These are phyloP conservation scores for Globia sparganii DNA, from an alignment of 2,888 invertebrate species.

Conservation along the genomic window DNA sequence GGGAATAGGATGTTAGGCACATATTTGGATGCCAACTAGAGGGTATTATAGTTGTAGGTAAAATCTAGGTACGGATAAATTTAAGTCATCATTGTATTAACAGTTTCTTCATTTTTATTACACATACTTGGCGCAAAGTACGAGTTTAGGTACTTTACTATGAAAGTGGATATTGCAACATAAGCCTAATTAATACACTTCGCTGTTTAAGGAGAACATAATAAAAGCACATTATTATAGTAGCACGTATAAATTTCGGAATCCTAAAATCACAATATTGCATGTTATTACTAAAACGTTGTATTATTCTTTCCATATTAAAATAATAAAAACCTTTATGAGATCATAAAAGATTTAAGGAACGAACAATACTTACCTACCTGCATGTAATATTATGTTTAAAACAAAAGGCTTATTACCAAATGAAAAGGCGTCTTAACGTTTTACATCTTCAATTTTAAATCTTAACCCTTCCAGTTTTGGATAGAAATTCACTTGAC, in stretches of 20 bases:
- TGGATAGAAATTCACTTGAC: background rate
- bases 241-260: too few relatives aligned
- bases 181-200: background rate
- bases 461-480: background rate
- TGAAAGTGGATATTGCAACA: background rate
- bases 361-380: constrained; percentile 2
- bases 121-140: background rate
- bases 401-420: constrained; percentile 14
- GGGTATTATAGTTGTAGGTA: background rate
- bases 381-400: background rate
- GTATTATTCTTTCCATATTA: background rate
- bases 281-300: background rate
- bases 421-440: background rate
- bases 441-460: background rate
- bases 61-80: background rate
- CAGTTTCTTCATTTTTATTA: background rate
- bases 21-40: background rate
- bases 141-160: background rate
- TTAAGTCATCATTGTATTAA: background rate
- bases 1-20: background rate
- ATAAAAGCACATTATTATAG: background rate
- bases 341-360: background rate
- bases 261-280: background rate
- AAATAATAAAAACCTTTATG: constrained; percentile 2
- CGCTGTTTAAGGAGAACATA: background rate